Evolutionary conservation across 1,140 invertebrate species (phyloP).

Genomic region (Caerostris extrusa): DNA sequence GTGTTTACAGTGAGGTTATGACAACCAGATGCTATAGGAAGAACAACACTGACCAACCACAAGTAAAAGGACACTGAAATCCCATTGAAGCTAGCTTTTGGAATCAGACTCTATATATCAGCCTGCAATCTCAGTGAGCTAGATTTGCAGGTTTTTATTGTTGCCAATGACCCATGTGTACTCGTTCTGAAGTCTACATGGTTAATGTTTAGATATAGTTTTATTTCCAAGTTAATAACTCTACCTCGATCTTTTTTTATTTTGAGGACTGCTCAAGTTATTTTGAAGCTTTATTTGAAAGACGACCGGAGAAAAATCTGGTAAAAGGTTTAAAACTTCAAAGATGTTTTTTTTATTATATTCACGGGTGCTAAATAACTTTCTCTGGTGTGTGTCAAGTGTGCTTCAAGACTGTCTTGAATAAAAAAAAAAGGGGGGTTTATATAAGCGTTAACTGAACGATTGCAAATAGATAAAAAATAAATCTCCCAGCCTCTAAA

Average conservation of each 20-base stretch:
- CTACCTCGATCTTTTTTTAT: constrained; percentile 5
- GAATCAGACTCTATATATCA: not conserved
- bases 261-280: constrained; percentile 8
- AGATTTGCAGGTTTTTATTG: not conserved
- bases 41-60: constrained; percentile 52
- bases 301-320: not conserved
- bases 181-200: not conserved
- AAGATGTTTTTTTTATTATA: not conserved
- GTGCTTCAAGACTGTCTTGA: constrained; percentile 10
- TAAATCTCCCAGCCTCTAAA: not conserved
- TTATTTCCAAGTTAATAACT: not conserved
- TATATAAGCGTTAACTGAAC: not conserved
- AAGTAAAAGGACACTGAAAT: constrained; percentile 41
- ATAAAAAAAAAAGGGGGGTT: not conserved
- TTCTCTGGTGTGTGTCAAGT: not conserved
- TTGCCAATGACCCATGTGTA: not conserved
- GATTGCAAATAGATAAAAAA: not conserved
- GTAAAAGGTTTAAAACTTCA: not conserved
- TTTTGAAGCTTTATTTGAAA: not conserved
- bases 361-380: constrained; percentile 7
- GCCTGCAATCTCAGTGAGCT: not conserved
- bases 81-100: not conserved
- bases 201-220: not conserved
- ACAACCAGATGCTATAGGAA: constrained; percentile 61
- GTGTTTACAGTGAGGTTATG: constrained; percentile 72